phyloP scores from a whole-genome alignment of 2,113 vertebrate species.

The Pionites leucogaster region DNA sequence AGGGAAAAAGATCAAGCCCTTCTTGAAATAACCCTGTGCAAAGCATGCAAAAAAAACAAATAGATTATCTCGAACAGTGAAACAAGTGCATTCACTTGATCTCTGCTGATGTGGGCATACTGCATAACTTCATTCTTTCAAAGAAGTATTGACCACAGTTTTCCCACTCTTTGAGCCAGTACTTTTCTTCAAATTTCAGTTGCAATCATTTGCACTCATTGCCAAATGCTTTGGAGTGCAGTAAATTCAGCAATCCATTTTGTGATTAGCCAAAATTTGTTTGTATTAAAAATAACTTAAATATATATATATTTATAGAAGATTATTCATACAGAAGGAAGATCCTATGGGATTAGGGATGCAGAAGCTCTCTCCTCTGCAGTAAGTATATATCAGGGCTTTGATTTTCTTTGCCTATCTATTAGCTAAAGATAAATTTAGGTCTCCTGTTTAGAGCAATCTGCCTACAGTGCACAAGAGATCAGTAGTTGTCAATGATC shows the following conservation, averaged over 20 bases:
- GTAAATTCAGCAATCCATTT: background rate
- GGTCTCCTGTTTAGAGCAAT: constrained; percentile 52
- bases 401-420: constrained; percentile 32
- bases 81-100: background rate
- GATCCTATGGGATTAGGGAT: background rate
- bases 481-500: constrained; percentile 56
- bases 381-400: background rate
- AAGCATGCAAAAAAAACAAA: background rate
- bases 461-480: constrained; percentile 26
- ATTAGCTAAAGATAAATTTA: constrained; percentile 33
- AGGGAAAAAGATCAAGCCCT: background rate
- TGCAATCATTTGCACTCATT: background rate
- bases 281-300: background rate
- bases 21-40: background rate
- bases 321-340: background rate
- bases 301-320: background rate
- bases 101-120: background rate
- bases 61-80: background rate
- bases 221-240: background rate
- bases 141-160: background rate
- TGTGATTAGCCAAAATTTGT: background rate
- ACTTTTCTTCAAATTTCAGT: background rate
- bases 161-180: background rate
- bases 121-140: background rate
- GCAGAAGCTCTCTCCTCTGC: background rate